A percentile compares a stretch with the other conserved stretches of the same genome.
Conservation (phyloP, 2,113 vertebrate species). For the Eptesicus fuscus region DNA sequence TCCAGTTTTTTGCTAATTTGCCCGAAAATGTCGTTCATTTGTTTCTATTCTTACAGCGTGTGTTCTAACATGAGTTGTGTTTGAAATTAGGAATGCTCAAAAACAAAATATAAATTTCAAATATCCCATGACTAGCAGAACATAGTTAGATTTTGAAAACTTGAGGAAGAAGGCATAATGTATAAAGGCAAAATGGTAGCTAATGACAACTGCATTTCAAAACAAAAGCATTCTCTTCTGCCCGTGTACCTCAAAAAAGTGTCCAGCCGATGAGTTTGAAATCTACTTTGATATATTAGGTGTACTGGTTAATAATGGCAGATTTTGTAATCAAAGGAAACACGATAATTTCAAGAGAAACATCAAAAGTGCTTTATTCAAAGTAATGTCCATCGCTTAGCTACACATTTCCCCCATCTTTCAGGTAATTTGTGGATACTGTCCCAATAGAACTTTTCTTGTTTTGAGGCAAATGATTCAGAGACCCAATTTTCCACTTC, state of each 20-base stretch:
- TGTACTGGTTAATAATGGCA: too few relatives aligned
- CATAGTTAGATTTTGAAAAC: background rate
- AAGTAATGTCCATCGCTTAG: too few relatives aligned
- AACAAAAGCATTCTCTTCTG: conserved; percentile 4
- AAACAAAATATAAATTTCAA: conserved; percentile 3
- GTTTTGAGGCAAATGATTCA: too few relatives aligned
- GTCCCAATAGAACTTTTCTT: too few relatives aligned
- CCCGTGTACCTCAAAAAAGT: background rate
- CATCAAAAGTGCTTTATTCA: too few relatives aligned
- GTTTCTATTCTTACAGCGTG: background rate
- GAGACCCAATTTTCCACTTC: too few relatives aligned
- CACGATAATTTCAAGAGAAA: too few relatives aligned
- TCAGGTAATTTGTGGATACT: too few relatives aligned
- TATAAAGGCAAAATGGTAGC: background rate
- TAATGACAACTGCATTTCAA: background rate
- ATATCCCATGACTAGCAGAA: background rate
- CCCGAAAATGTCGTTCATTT: background rate
- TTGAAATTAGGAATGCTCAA: conserved; percentile 18
- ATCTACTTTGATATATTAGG: background rate
- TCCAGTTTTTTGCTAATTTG: conserved; percentile 23
- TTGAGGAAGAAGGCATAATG: background rate
- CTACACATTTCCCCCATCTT: too few relatives aligned
- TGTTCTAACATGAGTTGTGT: background rate
- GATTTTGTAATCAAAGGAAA: too few relatives aligned
- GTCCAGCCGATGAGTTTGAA: background rate